Evolutionary conservation across 1,140 invertebrate species (phyloP).

Genomic region (Halictus rubicundus): DNA sequence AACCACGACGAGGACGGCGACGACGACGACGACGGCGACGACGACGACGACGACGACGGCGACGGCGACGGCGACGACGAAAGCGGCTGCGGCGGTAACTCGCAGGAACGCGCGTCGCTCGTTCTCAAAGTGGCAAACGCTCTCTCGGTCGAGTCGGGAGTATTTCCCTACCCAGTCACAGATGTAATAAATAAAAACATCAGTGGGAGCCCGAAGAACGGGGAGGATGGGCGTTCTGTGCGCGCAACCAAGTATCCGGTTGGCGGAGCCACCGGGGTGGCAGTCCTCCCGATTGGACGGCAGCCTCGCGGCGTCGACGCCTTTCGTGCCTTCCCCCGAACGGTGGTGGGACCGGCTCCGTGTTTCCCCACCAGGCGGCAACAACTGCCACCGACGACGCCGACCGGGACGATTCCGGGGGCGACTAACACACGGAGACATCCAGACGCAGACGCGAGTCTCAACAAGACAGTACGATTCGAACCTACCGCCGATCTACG

Average conservation of each 20-base stretch:
- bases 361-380: conserved; percentile 54
- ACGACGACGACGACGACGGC: conserved; percentile 32
- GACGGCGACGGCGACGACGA: conserved; percentile 54
- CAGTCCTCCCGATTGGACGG: conserved; percentile 62
- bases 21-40: conserved; percentile 30
- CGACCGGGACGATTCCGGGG: conserved; percentile 63
- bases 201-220: conserved; percentile 77
- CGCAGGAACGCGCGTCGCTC: conserved; percentile 80
- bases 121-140: conserved; percentile 82
- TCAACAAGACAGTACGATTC: conserved; percentile 74
- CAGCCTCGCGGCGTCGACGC: conserved; percentile 61
- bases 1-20: conserved; percentile 15
- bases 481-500: conserved; percentile 64
- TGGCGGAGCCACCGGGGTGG: conserved; percentile 66
- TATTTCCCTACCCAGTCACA: conserved; percentile 83
- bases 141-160: conserved; percentile 80
- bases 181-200: conserved; percentile 86
- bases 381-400: conserved; percentile 60
- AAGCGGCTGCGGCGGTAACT: conserved; percentile 73
- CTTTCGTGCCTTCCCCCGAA: conserved; percentile 64
- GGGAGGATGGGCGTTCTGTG: conserved; percentile 72
- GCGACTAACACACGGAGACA: conserved; percentile 67
- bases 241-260: conserved; percentile 72
- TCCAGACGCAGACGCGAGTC: conserved; percentile 68
- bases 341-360: conserved; percentile 48